Base-by-base conservation (phyloP, 2,113 vertebrate genomes). In the Sylvilagus bachmani region DNA sequence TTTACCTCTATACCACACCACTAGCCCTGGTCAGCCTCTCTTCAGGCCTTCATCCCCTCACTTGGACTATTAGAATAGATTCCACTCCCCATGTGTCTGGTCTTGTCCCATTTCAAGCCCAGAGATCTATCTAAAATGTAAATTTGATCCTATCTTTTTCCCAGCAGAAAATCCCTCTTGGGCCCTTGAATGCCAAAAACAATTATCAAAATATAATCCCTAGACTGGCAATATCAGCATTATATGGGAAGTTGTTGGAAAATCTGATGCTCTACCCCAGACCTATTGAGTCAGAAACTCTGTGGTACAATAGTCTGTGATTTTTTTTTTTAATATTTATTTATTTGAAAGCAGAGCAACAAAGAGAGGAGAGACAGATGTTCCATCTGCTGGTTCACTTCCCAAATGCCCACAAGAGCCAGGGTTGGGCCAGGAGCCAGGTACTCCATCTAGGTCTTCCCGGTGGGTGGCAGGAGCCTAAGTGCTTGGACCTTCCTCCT, bases 201-300 rank as follows among this genome's bases (percentile, higher is more conserved):
- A 89, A 0, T 91, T 22, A 16, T 73, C 61, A 86, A 61, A 82
- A 24, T 81, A 2, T 53, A 25, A 55, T 85, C 25, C 38, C 74
- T 38, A 94, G n/a, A 86, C 21, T 14, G 86, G 66, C 12, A 78
- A 31, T 53, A 53, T 66, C n/a, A 83, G 10, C n/a, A 73, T n/a
- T 17, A 73, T 49, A 69, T 55, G 29, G 62, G 91, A 95, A 75
- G 29, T 67, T 91, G 7, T 44, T 44, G 6, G 70, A 81, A 70
- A 51, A 70, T 86, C 77, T n/a, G 22, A 25, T 53, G 24, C 61
- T 87, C 71, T 0, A 61, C 31, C 51, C 10, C 36, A 80, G 13
- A 22, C 70, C 66, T 53, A 33, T 25, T 92, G 12, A 55, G 49
- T 93, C 53, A 95, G 51, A 83, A 93, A 77, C 62, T 93, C 36